Conservation (phyloP, 2,888 invertebrate genomes). For the Rotaria sp. region DNA sequence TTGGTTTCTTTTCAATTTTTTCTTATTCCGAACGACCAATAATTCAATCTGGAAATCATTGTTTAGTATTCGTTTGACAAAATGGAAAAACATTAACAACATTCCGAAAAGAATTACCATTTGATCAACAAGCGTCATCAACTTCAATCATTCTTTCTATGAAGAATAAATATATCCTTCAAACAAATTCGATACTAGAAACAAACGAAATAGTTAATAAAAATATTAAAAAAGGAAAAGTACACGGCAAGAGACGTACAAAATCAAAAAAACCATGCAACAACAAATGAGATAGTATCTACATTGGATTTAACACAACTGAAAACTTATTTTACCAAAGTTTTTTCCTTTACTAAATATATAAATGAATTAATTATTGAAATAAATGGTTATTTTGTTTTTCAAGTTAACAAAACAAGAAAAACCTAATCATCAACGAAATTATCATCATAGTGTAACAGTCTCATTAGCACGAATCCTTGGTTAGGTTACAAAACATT, state of each 20-base stretch:
- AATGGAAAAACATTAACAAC: not conserved
- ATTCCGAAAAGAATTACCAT: not conserved
- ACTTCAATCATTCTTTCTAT: too few relatives aligned
- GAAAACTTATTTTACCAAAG: not conserved
- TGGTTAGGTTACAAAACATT: too few relatives aligned
- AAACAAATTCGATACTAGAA: too few relatives aligned
- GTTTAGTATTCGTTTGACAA: not conserved
- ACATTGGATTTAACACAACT: not conserved
- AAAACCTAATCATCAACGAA: not conserved
- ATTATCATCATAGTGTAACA: too few relatives aligned
- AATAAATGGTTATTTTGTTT: not conserved
- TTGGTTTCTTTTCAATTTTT: not conserved
- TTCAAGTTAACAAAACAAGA: not conserved
- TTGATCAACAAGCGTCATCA: not conserved
- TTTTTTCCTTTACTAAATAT: not conserved
- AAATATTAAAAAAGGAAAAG: too few relatives aligned
- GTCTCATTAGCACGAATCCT: too few relatives aligned
- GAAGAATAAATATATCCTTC: too few relatives aligned
- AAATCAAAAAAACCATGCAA: not conserved
- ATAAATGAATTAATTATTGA: not conserved
- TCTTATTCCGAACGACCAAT: not conserved
- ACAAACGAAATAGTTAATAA: too few relatives aligned
- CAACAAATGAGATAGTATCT: not conserved
- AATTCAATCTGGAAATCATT: not conserved
- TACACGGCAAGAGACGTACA: too few relatives aligned